phyloP scores from a whole-genome alignment of 2,113 vertebrate genomes.

The Cavia porcellus region DNA sequence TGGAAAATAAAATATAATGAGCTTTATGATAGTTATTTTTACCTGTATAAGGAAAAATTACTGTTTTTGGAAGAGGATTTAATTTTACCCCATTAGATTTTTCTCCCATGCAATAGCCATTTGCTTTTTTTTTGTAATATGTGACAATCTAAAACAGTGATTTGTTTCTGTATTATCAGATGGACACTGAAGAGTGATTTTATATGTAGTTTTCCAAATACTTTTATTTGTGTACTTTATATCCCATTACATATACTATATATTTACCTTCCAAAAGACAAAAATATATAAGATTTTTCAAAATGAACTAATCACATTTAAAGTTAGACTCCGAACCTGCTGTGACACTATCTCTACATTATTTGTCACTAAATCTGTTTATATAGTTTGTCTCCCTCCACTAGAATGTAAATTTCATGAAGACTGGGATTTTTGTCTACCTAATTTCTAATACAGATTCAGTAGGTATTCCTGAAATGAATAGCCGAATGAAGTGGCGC shows the following conservation, averaged over 20 bases:
- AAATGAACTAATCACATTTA: constrained; percentile 9
- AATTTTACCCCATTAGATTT: neutral
- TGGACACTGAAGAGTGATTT: neutral
- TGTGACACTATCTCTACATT: neutral
- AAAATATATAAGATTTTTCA: neutral
- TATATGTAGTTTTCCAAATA: neutral
- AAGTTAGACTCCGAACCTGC: neutral
- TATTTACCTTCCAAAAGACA: neutral
- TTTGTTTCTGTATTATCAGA: constrained; percentile 5
- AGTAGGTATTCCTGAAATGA: constrained; percentile 42
- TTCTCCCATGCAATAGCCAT: neutral
- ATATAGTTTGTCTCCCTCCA: neutral
- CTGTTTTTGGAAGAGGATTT: neutral
- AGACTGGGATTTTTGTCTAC: constrained; percentile 20
- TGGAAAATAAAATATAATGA: constrained; percentile 38
- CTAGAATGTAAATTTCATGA: constrained; percentile 36
- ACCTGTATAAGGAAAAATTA: neutral
- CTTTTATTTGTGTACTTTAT: neutral
- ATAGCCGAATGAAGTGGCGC: neutral
- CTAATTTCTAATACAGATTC: constrained; percentile 9
- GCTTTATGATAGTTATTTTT: neutral
- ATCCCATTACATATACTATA: neutral
- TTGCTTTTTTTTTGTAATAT: constrained; percentile 11
- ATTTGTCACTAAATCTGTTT: constrained; percentile 26
- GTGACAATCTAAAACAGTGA: neutral